A percentile compares a stretch with the other conserved stretches of the same genome.
These are phyloP conservation scores for Chauna torquata DNA, from an alignment of 2,113 vertebrate genomes.

Conservation along the genomic window DNA sequence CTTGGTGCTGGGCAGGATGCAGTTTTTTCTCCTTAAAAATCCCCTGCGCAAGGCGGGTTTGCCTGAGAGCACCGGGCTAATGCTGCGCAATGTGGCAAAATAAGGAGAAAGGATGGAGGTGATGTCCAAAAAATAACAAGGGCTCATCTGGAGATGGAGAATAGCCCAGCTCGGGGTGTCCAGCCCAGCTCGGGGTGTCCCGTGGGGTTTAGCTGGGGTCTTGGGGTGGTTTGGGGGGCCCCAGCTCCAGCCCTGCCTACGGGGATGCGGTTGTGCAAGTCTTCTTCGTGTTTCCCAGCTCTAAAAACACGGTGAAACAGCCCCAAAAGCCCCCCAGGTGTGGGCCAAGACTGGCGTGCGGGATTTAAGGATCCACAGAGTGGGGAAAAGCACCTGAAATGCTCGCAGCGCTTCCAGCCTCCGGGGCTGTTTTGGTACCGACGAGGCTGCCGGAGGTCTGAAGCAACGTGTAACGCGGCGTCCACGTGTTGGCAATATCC, in stretches of 20 bases:
- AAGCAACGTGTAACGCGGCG: not conserved
- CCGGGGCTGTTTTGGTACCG: too few relatives aligned
- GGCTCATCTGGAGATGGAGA: not conserved
- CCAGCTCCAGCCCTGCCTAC: not conserved
- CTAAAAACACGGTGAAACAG: not conserved
- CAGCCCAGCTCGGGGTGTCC: not conserved
- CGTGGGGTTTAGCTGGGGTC: not conserved
- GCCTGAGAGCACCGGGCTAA: not conserved
- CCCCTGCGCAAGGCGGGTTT: not conserved
- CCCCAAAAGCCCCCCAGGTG: not conserved
- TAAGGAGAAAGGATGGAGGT: not conserved
- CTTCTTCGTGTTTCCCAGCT: not conserved
- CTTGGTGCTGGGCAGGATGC: not conserved
- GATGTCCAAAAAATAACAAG: not conserved
- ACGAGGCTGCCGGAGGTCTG: not conserved
- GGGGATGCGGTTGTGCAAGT: not conserved
- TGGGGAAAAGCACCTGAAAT: too few relatives aligned
- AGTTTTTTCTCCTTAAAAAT: not conserved
- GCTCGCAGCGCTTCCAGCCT: not conserved
- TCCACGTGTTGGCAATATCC: not conserved
- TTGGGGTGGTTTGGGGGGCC: not conserved
- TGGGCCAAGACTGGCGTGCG: rapidly evolving
- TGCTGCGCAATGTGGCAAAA: too few relatives aligned
- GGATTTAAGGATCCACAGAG: too few relatives aligned
- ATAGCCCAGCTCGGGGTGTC: not conserved